A percentile compares a stretch with the other conserved stretches of the same genome.
Conservation (phyloP, 1,140 invertebrate species). For the Drosophila trapezifrons region DNA sequence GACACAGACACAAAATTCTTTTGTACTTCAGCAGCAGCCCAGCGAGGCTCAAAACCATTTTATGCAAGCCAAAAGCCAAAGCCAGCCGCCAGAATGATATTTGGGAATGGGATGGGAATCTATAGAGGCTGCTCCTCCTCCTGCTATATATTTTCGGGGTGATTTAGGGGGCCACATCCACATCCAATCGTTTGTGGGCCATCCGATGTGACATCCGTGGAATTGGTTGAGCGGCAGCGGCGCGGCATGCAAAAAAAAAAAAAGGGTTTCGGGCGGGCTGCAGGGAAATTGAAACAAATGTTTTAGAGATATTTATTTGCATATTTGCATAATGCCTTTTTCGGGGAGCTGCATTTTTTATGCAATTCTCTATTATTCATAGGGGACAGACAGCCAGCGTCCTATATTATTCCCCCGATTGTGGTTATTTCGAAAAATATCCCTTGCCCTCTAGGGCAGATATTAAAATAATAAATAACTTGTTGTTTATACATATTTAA, state of each 20-base stretch:
- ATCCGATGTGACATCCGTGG: slow-evolving; percentile 56
- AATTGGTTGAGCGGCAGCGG: slow-evolving; percentile 11
- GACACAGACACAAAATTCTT: slow-evolving; percentile 52
- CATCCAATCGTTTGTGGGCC: slow-evolving; percentile 62
- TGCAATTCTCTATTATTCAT: slow-evolving; percentile 72
- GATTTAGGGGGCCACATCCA: slow-evolving; percentile 12
- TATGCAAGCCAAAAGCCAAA: slow-evolving; percentile 32
- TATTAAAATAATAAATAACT: no score
- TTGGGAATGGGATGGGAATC: neutral
- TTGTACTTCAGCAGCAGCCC: slow-evolving; percentile 41
- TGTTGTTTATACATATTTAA: no score
- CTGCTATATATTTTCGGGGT: slow-evolving; percentile 2
- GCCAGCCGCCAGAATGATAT: slow-evolving; percentile 16
- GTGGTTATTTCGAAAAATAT: neutral
- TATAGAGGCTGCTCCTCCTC: neutral
- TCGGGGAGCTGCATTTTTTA: slow-evolving; percentile 62
- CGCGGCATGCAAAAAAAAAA: neutral
- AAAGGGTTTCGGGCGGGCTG: neutral
- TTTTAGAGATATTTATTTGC: slow-evolving; percentile 81
- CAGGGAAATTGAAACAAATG: slow-evolving; percentile 75
- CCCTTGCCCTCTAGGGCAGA: no score
- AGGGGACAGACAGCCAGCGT: slow-evolving; percentile 1
- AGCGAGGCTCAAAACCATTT: slow-evolving; percentile 41
- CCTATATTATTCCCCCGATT: neutral
- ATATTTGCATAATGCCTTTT: slow-evolving; percentile 71